Conservation (phyloP, 2,113 vertebrate species). For the Osmerus mordax region DNA sequence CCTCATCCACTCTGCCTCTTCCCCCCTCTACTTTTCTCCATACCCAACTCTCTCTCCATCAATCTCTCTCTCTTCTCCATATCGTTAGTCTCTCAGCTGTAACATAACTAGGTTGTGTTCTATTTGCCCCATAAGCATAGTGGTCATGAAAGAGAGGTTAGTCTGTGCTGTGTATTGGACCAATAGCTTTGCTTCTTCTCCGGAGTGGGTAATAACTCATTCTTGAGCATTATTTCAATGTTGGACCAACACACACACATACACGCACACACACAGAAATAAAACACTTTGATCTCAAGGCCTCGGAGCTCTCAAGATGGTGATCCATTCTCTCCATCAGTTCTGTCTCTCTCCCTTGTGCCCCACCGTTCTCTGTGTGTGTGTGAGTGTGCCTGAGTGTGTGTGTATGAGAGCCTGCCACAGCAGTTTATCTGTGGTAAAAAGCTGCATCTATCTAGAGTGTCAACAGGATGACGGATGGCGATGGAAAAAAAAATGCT, state of each 20-base stretch:
- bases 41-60: not conserved
- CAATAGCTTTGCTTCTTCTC: not conserved
- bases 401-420: conserved; percentile 10
- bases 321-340: conserved; percentile 49
- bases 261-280: conserved; percentile 1
- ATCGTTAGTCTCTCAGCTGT: not conserved
- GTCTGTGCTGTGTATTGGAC: not conserved
- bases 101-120: not conserved
- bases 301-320: conserved; percentile 42
- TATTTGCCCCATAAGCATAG: not conserved
- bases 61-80: not conserved
- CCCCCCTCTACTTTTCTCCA: not conserved
- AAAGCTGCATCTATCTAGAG: conserved; percentile 36
- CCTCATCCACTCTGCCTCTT: not conserved
- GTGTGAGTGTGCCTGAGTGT: no score
- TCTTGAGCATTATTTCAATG: no score
- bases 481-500: conserved; percentile 16
- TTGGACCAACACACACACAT: not conserved
- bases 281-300: conserved; percentile 51
- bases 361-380: conserved; percentile 27
- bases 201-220: not conserved
- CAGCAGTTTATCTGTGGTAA: conserved; percentile 47
- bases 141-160: not conserved
- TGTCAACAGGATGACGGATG: conserved; percentile 29
- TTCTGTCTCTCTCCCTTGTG: conserved; percentile 36